These are phyloP conservation scores for Copidosoma aretas DNA, from an alignment of 2,888 invertebrate species.

Conservation along the genomic window DNA sequence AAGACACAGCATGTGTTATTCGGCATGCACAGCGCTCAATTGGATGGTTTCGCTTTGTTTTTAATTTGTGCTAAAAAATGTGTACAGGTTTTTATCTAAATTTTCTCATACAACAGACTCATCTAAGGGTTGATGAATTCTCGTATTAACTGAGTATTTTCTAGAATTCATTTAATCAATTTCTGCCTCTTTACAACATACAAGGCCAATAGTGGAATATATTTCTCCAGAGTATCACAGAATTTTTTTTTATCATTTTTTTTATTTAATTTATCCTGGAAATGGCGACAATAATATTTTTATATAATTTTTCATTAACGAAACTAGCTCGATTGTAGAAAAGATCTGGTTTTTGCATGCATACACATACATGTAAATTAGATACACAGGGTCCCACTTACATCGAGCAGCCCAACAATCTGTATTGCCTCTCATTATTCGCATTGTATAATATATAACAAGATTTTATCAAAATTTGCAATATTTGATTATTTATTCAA, in stretches of 20 bases:
- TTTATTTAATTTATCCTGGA: constrained; percentile 19
- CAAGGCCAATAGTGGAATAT: constrained; percentile 39
- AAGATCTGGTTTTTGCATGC: constrained; percentile 2
- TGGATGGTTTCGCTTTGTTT: constrained; percentile 5
- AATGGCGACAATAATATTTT: constrained; percentile 28
- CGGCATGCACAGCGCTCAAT: constrained; percentile 13
- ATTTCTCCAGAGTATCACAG: constrained; percentile 46
- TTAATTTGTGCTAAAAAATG: constrained; percentile 28
- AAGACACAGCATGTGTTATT: constrained; percentile 33
- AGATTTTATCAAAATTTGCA: constrained; percentile 31
- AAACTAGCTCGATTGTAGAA: constrained; percentile 26
- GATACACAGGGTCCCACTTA: constrained; percentile 8
- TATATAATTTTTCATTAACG: constrained; percentile 8
- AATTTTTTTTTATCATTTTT: constrained; percentile 34
- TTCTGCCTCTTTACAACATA: constrained; percentile 30
- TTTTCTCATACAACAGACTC: constrained; percentile 21
- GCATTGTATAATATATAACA: constrained; percentile 17
- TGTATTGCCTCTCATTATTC: constrained; percentile 9
- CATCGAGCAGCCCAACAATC: constrained; percentile 26
- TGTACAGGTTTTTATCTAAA: constrained; percentile 27
- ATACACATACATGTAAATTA: constrained; percentile 9
- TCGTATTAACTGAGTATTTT: constrained; percentile 34
- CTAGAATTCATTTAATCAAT: constrained; percentile 1
- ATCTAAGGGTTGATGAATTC: constrained; percentile 27
- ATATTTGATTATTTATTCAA: constrained; percentile 18